phyloP scores from a whole-genome alignment of 2,888 invertebrate species.

The Tricholauxania praeusta region DNA sequence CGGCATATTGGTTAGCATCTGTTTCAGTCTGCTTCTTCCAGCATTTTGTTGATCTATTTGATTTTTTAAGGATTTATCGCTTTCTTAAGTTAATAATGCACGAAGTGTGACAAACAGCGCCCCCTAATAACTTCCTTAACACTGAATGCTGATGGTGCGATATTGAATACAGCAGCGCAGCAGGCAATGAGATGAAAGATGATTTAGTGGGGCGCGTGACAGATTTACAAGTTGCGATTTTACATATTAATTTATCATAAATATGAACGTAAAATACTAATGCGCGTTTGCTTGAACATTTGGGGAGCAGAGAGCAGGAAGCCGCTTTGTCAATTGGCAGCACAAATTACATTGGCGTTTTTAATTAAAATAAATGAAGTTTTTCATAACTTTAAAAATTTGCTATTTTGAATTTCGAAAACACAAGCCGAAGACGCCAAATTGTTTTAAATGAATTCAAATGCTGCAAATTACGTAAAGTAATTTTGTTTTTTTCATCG shows the following conservation, averaged over 20 bases:
- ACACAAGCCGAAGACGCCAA: no score
- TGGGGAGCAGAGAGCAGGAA: no score
- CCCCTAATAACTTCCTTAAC: conserved; percentile 1
- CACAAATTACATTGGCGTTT: no score
- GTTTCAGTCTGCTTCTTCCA: background rate
- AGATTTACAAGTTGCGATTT: conserved; percentile 64
- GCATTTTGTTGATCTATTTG: conserved; percentile 13
- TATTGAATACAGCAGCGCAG: background rate
- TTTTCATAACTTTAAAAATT: no score
- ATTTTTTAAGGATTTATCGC: conserved; percentile 23
- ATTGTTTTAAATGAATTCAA: no score
- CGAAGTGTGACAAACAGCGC: conserved; percentile 19
- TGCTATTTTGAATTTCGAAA: no score
- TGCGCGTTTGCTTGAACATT: no score
- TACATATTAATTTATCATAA: conserved; percentile 61
- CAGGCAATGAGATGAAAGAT: conserved; percentile 44
- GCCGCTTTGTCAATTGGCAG: no score
- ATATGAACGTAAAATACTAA: background rate
- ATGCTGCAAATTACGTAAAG: no score
- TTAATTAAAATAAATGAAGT: no score
- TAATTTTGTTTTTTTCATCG: no score
- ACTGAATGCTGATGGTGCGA: background rate
- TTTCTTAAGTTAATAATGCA: conserved; percentile 15
- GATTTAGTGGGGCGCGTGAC: conserved; percentile 65
- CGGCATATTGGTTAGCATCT: conserved; percentile 12